Evolutionary conservation across 2,797 vertebrate genomes (phyloP), one percentile per base, ranked within the genome.

Genomic region (Sebastes kiyomatsui): DNA sequence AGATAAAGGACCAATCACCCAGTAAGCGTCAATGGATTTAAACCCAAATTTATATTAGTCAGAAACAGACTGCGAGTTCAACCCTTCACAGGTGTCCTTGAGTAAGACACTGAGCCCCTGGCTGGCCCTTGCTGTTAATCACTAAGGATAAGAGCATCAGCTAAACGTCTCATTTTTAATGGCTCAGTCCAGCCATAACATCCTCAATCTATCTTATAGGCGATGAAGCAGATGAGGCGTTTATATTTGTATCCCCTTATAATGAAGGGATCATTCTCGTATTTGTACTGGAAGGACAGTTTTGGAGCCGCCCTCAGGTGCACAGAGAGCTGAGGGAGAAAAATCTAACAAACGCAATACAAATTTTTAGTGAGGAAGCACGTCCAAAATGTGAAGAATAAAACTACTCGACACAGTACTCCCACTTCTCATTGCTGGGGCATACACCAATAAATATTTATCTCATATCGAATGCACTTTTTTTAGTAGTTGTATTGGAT

Each of bases 221-320:
- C 70, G 70, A 72, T 75, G 54, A 85, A 86, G 75, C 59, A 87
- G 86, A 81, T 78, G 88, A 87, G 75, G 65, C 73, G 52, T 85
- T 87, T 75, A 54, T 80, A 70, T 91, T 83, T 88, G 79, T 83
- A 72, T 67, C 70, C 84, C 49, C 20, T 82, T 38, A 61, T 87
- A 85, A 90, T 82, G 87, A 90, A 87, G 60, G 79, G 82, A 87
- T 86, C 84, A 61, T 78, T 88, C 65, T 62, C 28, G 73, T 64
- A 55, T 83, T 87, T 87, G 77, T 67, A 82, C 72, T 77, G 78
- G 55, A 33, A n/a, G 33, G 72, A 65, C 30, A 65, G 73, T 38
- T 77, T 75, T 52, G 52, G 58, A 82, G 74, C 23, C 22, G 9
- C 81, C 75, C 38, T 67, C 72, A 72, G 81, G 81, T 76, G 46